Evolutionary conservation across 2,888 invertebrate genomes (phyloP).

Genomic region (Campoplex nolae): DNA sequence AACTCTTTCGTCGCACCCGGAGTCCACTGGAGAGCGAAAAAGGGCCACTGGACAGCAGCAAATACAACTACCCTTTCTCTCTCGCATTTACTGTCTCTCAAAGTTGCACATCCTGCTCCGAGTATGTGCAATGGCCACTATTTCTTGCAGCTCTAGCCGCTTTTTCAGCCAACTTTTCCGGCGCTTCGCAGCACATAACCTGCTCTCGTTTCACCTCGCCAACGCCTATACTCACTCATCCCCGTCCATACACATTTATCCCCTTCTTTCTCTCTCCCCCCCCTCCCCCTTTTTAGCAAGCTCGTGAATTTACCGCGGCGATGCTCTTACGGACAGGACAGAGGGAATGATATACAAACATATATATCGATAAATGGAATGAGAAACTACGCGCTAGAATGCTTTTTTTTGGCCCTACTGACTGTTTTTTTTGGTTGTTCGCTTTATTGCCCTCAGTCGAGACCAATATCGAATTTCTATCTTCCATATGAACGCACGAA

Average conservation of each 20-base stretch:
- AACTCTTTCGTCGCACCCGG: conserved; percentile 54
- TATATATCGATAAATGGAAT: not conserved
- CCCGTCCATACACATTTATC: conserved; percentile 61
- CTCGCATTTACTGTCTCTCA: conserved; percentile 44
- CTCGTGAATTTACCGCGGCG: conserved; percentile 55
- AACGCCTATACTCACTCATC: conserved; percentile 67
- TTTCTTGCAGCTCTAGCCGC: conserved; percentile 35
- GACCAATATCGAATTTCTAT: conserved; percentile 54
- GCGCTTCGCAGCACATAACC: conserved; percentile 14
- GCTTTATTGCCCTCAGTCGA: conserved; percentile 54
- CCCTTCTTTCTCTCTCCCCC: not conserved
- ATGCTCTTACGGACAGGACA: conserved; percentile 7
- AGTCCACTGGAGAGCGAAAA: conserved; percentile 30
- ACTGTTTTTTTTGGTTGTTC: conserved; percentile 25
- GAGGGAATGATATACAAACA: conserved; percentile 36
- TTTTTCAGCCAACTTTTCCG: conserved; percentile 44
- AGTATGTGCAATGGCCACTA: conserved; percentile 22
- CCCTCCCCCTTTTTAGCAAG: conserved; percentile 33
- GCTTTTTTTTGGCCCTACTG: not conserved
- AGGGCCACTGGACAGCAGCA: conserved; percentile 16
- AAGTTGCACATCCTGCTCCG: conserved; percentile 53
- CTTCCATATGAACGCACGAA: not conserved
- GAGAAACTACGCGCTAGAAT: conserved; percentile 2
- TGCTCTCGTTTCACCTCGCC: conserved; percentile 30
- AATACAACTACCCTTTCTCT: conserved; percentile 15